These are phyloP conservation scores for Coecobrya sp. DNA, from an alignment of 2,888 invertebrate species.

Conservation along the genomic window DNA sequence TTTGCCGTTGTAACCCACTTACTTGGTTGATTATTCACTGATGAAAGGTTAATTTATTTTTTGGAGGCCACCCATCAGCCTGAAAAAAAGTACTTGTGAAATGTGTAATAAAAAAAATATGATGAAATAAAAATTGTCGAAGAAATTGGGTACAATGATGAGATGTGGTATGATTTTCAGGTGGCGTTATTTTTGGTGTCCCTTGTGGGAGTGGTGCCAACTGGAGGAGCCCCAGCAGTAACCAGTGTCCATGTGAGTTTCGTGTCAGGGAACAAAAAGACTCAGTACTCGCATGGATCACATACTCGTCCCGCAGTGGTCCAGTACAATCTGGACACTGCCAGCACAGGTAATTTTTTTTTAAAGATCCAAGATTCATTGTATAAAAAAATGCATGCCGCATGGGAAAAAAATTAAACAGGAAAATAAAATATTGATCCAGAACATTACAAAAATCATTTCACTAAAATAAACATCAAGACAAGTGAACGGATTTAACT, in stretches of 20 bases:
- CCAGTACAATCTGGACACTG: conserved; percentile 80
- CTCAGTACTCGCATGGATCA: conserved; percentile 86
- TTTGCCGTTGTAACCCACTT: background rate
- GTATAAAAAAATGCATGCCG: no score
- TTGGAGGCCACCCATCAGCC: background rate
- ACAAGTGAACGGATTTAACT: no score
- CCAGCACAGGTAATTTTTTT: conserved; percentile 71
- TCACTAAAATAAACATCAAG: no score
- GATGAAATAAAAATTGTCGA: background rate
- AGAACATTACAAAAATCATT: no score
- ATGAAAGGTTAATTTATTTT: conserved; percentile 21
- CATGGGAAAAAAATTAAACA: no score
- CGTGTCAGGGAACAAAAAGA: conserved; percentile 86
- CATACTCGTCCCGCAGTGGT: conserved; percentile 77
- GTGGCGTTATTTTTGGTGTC: conserved; percentile 62
- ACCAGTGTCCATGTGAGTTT: conserved; percentile 86
- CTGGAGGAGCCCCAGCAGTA: conserved; percentile 84
- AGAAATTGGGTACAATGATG: background rate
- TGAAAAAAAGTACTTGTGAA: no score
- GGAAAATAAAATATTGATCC: no score
- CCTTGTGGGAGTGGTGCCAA: conserved; percentile 38
- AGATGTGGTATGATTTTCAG: conserved; percentile 54
- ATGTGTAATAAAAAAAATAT: no score
- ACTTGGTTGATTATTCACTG: background rate
- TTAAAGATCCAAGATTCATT: no score